Evolutionary conservation across 2,888 invertebrate genomes (phyloP).

Genomic region (Antheraea assamensis): DNA sequence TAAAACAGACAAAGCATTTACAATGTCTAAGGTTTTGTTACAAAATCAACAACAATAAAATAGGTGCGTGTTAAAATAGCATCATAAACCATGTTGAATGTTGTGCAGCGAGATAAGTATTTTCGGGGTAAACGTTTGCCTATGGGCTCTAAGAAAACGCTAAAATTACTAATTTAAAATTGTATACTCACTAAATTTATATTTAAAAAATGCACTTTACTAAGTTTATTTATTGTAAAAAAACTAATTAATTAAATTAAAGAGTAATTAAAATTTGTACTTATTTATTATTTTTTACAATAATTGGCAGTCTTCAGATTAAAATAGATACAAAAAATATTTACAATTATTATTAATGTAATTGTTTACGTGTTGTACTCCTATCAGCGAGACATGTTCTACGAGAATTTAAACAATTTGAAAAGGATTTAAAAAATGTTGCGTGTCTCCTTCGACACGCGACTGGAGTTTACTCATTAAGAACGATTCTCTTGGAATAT

Average conservation of each 20-base stretch:
- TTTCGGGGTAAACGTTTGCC: not conserved
- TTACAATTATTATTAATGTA: slow-evolving; percentile 7
- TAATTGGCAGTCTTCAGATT: slow-evolving; percentile 55
- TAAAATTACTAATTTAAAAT: slow-evolving; percentile 17
- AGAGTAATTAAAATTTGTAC: slow-evolving; percentile 49
- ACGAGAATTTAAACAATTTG: not conserved
- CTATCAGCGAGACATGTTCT: not conserved
- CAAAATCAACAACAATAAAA: not conserved
- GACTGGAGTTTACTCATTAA: too few species aligned
- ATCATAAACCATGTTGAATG: not conserved
- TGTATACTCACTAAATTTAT: slow-evolving; percentile 52
- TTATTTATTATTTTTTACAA: slow-evolving; percentile 52
- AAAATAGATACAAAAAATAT: slow-evolving; percentile 19
- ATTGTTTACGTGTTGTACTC: not conserved
- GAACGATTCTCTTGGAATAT: too few species aligned
- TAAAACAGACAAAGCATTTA: not conserved
- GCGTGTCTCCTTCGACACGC: too few species aligned
- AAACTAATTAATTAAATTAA: slow-evolving; percentile 72
- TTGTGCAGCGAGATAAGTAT: not conserved
- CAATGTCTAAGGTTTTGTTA: not conserved
- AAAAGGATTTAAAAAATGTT: not conserved
- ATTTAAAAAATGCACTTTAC: slow-evolving; percentile 59
- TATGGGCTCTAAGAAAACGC: not conserved
- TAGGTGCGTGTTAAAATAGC: not conserved
- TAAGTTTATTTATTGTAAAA: slow-evolving; percentile 55